phyloP scores from a whole-genome alignment of 2,113 vertebrate genomes.

The Galemys pyrenaicus region DNA sequence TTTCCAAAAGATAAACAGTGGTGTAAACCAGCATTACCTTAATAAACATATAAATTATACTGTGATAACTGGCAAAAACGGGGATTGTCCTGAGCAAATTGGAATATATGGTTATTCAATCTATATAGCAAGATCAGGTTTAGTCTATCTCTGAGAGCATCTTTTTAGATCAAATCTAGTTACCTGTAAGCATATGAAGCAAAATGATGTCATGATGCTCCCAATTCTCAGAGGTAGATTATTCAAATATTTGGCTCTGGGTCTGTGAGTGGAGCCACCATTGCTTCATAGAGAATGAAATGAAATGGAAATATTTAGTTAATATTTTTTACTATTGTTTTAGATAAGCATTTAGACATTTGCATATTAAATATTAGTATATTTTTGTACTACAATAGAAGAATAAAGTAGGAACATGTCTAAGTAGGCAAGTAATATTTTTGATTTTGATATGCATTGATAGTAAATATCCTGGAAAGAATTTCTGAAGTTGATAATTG shows the following conservation, averaged over 20 bases:
- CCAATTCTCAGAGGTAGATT: neutral
- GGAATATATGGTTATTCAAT: neutral
- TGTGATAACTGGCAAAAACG: neutral
- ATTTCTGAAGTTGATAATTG: neutral
- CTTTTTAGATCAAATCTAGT: neutral
- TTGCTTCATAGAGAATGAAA: neutral
- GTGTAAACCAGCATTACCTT: too few relatives aligned
- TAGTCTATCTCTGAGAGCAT: neutral
- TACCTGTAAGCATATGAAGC: neutral
- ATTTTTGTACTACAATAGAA: neutral
- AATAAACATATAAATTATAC: neutral
- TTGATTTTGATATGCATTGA: neutral
- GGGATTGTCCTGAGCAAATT: neutral
- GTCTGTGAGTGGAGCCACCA: neutral
- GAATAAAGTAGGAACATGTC: neutral
- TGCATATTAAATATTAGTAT: neutral
- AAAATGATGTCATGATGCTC: neutral
- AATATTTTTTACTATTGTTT: neutral
- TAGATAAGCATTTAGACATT: neutral
- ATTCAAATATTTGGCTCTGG: neutral
- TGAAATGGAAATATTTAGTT: neutral
- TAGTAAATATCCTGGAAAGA: neutral
- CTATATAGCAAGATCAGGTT: neutral
- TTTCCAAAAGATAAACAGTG: too few relatives aligned
- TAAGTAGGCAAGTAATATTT: neutral